Evolutionary conservation across 2,888 invertebrate species (phyloP).

Genomic region (Tromatobia lineatoria): DNA sequence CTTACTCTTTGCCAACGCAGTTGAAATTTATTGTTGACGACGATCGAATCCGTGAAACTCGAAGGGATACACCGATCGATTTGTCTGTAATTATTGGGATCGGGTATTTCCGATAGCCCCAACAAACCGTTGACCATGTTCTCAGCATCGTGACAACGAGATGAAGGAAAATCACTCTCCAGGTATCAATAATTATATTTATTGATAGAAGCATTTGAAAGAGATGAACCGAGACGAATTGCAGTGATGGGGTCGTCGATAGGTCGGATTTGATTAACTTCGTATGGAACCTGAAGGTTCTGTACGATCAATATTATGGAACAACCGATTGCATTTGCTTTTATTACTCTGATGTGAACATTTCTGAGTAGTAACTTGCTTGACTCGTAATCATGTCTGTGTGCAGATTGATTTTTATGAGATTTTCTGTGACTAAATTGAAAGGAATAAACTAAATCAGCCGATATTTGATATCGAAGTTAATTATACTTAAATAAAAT

Average conservation of each 20-base stretch:
- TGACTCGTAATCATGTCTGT: conserved; percentile 51
- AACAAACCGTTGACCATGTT: conserved; percentile 14
- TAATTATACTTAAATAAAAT: no score
- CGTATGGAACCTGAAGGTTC: conserved; percentile 36
- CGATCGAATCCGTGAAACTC: conserved; percentile 52
- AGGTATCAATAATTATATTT: conserved; percentile 61
- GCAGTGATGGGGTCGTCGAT: conserved; percentile 53
- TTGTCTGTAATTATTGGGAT: conserved; percentile 56
- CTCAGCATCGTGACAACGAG: conserved; percentile 54
- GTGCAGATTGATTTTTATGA: conserved; percentile 13
- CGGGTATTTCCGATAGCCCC: conserved; percentile 16
- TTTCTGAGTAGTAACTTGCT: conserved; percentile 51
- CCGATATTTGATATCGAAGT: no score
- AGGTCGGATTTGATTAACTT: conserved; percentile 61
- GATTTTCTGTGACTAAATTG: not conserved
- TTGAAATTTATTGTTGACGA: conserved; percentile 52
- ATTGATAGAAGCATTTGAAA: conserved; percentile 48
- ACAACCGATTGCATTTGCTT: conserved; percentile 35
- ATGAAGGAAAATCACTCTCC: conserved; percentile 53
- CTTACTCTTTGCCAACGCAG: conserved; percentile 43
- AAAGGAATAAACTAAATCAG: no score
- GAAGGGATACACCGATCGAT: conserved; percentile 33
- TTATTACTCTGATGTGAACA: conserved; percentile 34
- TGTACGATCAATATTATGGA: not conserved
- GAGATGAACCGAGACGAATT: conserved; percentile 54